Evolutionary conservation across 2,888 invertebrate species (phyloP), one percentile per base, ranked within the genome.

Genomic region (Brachyptera risi): DNA sequence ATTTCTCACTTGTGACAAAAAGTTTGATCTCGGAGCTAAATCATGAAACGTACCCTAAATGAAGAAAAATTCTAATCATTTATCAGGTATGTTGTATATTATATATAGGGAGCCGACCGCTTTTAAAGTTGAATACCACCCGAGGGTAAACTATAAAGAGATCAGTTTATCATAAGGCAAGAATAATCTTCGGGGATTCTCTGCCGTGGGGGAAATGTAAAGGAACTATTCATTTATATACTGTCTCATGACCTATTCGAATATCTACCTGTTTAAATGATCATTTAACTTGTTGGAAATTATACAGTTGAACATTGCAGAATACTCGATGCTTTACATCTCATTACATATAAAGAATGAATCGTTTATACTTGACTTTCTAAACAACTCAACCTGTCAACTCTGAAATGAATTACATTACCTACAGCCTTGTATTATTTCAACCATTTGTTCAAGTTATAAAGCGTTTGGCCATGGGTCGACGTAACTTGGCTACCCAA

Each of bases 341-440:
- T 47, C 23, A 47, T 47, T 23, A 47, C 47, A 47, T 2, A 21
- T n/a, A 40, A 47, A 47, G 23, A 47, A 24, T 21, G 21, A 21
- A 47, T 24, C 21, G 31, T 11, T 31, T 31, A 31, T 31, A 31
- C 7, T 7, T 31, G 31, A 5, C 11, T 31, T 31, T 11, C 11
- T 31, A 7, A 31, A 31, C 31, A 31, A 31, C 31, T 31, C 31
- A 31, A 31, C 31, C 31, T 31, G 31, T 31, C 31, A 31, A 31
- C 11, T 31, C 31, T 31, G 31, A 44, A 44, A 44, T 44, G 44
- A 44, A 44, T 44, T 17, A 44, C 44, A 44, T 47, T 24, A 47
- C 47, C 47, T 47, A 24, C 24, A 47, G 24, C 47, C 21, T 47
- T 47, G 47, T 24, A 47, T 47, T 47, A 47, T 47, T 24, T 47